Base-by-base conservation (phyloP, 2,888 invertebrate species). In the Caenorhabditis drosophilae region DNA sequence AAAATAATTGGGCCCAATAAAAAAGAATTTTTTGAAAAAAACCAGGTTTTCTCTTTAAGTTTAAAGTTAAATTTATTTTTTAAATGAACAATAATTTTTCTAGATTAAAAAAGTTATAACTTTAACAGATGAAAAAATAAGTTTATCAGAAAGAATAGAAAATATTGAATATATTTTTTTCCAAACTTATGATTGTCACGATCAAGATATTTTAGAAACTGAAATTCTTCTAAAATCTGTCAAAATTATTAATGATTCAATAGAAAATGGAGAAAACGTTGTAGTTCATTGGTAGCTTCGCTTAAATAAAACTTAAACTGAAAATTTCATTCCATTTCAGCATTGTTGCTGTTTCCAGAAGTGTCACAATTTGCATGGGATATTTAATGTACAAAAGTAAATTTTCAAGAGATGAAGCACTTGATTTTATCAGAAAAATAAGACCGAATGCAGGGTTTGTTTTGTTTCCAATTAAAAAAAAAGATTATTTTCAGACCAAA, bases 291-390 rank as follows among this genome's bases (percentile, higher is more conserved):
- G 61, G 61, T 62, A 35, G 22, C 23, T 26, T 23, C 4, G 0
- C 1, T n/a, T 31, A 34, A 23, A 11, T 20, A 48, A 48, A 3
- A 6, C 36, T 4, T 20, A 20, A n/a, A 7, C 7, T 40, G 12
- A 18, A 26, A 45, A 26, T 41, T 27, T n/a, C 4, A 1, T 15
- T 15, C 12, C 22, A 25, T 52, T 54, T 20, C 35, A 62, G 61
- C 34, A 23, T 52, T 1, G 61, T 52, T 2, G 61, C 55, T 18
- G 44, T 62, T 38, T 62, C 61, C 2, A 40, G 61, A 27, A 62
- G 61, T 44, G 61, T 62, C 0, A 35, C 61, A 20, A 38, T 62
- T 38, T 62, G 61, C 36, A 50, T 51, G 3, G 61, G 47, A 4
- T 56, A 41, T 44, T 16, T 52, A 12, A 62, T 62, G 61, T 42